These are phyloP conservation scores for Ceratoteleas bidentatus DNA, from an alignment of 1,140 invertebrate genomes.

Conservation along the genomic window DNA sequence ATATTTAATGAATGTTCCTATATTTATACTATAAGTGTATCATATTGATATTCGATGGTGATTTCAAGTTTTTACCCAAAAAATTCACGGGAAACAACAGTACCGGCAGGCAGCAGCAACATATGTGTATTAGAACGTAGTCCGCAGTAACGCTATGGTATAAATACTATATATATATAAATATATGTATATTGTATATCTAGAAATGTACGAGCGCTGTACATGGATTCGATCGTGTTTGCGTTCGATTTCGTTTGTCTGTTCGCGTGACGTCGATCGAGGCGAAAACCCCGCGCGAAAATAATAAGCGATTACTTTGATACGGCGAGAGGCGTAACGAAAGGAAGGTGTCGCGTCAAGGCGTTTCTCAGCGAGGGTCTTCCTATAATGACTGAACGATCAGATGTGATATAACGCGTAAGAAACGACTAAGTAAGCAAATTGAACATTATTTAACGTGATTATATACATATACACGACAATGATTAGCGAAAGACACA, in stretches of 20 bases:
- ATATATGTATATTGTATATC: constrained; percentile 52
- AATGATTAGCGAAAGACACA: constrained; percentile 75
- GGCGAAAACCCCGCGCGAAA: constrained; percentile 48
- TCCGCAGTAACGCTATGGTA: constrained; percentile 42
- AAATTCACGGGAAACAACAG: constrained; percentile 50
- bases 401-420: constrained; percentile 82
- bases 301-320: constrained; percentile 43
- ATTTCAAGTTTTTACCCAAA: constrained; percentile 80
- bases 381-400: constrained; percentile 82
- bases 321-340: constrained; percentile 46
- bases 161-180: constrained; percentile 41
- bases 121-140: no score
- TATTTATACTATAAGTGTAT: constrained; percentile 81
- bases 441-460: constrained; percentile 73
- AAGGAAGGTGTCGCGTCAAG: constrained; percentile 66
- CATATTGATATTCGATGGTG: constrained; percentile 80
- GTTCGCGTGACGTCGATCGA: constrained; percentile 37
- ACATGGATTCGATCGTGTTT: constrained; percentile 35
- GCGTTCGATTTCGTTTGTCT: constrained; percentile 18
- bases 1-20: constrained; percentile 82
- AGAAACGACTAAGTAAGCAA: constrained; percentile 75
- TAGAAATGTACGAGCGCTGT: constrained; percentile 41
- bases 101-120: no score
- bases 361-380: constrained; percentile 77
- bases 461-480: constrained; percentile 72